Conservation (phyloP, 2,888 invertebrate genomes). For the Eurytoma californica region DNA sequence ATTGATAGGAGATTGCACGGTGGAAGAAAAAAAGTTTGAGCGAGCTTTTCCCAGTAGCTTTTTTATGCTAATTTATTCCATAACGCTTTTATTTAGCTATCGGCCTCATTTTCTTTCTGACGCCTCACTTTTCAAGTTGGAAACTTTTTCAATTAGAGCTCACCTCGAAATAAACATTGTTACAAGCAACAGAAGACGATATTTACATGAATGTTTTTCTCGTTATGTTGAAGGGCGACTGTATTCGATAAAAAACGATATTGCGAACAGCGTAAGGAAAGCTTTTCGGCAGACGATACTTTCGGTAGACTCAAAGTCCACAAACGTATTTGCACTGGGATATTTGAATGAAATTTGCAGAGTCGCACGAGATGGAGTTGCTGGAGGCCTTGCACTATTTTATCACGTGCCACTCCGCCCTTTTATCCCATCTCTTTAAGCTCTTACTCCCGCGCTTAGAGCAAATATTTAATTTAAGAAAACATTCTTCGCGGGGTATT, state of each 20-base stretch:
- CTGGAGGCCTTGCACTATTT: neutral
- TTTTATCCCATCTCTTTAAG: neutral
- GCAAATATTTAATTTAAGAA: conserved; percentile 54
- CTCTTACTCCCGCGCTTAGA: conserved; percentile 1
- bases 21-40: neutral
- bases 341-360: neutral
- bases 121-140: too few relatives aligned
- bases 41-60: neutral
- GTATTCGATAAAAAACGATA: too few relatives aligned
- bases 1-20: conserved; percentile 20
- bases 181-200: too few relatives aligned
- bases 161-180: too few relatives aligned
- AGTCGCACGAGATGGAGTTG: neutral
- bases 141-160: too few relatives aligned
- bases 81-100: too few relatives aligned
- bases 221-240: too few relatives aligned
- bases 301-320: neutral
- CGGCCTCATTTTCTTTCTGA: too few relatives aligned
- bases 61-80: conserved; percentile 1
- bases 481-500: conserved; percentile 36
- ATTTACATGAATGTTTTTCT: too few relatives aligned
- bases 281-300: neutral
- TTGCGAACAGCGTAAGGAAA: too few relatives aligned
- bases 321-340: neutral
- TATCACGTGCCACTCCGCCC: neutral